Evolutionary conservation across 2,797 vertebrate species (phyloP), one percentile per base, ranked within the genome.

Genomic region (Parauchenoglanis punctatus): DNA sequence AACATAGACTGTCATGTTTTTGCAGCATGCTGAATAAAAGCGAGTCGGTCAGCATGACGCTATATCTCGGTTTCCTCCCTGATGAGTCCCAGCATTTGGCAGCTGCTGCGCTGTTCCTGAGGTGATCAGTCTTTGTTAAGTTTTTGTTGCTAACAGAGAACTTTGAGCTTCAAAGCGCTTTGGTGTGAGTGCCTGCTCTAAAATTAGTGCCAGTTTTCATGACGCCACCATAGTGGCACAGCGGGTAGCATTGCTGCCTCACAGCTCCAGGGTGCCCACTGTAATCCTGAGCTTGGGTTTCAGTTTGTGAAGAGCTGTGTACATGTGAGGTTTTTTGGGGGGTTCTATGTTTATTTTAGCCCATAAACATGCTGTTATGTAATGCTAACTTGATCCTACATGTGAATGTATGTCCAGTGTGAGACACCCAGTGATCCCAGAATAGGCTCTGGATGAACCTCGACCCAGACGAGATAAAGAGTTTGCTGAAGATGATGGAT

Each of bases 61-160:
- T 49, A n/a, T n/a, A 25, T 49, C 23, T 5, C 40, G 25, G 40
- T 46, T 75, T 28, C 25, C 73, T 54, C 75, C 7, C n/a, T 31
- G n/a, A 54, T 77, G 75, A 54, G 49, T 54, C 49, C 13, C 25
- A 77, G 75, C 13, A 54, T 77, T 77, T 77, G 75, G 75, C n/a
- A 77, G n/a, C 75, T 56, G 23, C 46, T 52, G 25, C 46, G 0
- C 46, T 76, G 44, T 15, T 28, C 46, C 7, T 44, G 44, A 25
- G 70, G 44, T 49, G 40, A 46, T 73, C 70, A 46, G 40, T 44
- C 23, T 46, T 44, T 73, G 40, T 46, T 49, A 73, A 4, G 40
- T 73, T 44, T 46, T 25, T 40, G 31, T 8, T 73, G 70, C 70
- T 46, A 73, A 73, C 8, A 25, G 40, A 44, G 35, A 73, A 31